Evolutionary conservation across 37 sponge, comb jelly and placozoan species (phyloP).

Genomic region (Hexactinellida sp.): DNA sequence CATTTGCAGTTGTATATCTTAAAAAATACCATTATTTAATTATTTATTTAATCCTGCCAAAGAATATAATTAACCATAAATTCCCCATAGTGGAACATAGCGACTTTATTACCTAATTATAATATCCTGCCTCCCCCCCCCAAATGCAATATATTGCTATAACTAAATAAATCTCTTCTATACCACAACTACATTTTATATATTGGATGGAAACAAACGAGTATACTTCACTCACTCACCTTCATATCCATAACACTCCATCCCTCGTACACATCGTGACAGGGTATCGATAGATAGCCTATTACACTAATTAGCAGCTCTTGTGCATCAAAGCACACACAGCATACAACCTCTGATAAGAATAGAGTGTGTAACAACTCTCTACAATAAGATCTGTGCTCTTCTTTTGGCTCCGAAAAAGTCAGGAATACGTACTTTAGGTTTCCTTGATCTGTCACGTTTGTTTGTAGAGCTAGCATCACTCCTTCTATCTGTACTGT

Average conservation of each 20-base stretch:
- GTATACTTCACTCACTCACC: not conserved
- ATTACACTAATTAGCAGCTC: not conserved
- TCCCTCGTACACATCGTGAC: not conserved
- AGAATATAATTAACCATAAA: too few species aligned
- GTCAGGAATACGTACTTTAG: not conserved
- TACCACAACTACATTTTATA: too few species aligned
- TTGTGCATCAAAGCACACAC: constrained; percentile 15
- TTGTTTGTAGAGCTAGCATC: not conserved
- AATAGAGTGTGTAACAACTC: not conserved
- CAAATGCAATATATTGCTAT: too few species aligned
- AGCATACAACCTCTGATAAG: not conserved
- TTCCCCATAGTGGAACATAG: too few species aligned
- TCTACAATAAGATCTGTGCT: not conserved
- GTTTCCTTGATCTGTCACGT: not conserved
- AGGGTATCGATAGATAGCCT: not conserved
- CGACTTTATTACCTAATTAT: too few species aligned
- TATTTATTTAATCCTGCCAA: too few species aligned
- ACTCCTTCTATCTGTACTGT: not conserved
- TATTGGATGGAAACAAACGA: not conserved
- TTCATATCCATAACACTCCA: not conserved
- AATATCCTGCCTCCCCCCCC: too few species aligned
- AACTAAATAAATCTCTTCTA: too few species aligned
- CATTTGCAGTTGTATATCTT: too few species aligned
- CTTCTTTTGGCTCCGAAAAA: not conserved
- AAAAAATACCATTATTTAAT: too few species aligned